These are phyloP conservation scores for Chionodraco myersi DNA, from an alignment of 2,113 vertebrate genomes.

Conservation along the genomic window DNA sequence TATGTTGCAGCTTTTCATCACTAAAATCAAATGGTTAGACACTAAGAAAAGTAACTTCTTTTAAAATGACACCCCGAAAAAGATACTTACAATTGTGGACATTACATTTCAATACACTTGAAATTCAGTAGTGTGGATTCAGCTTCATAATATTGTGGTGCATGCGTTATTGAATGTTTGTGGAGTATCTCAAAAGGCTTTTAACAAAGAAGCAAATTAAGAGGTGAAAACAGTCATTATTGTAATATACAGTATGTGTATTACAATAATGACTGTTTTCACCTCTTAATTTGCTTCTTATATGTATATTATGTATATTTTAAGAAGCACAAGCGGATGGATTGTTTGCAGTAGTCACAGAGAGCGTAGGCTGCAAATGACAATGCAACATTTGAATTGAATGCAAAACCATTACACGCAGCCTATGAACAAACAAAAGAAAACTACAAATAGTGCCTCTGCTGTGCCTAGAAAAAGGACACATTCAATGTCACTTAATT, in stretches of 20 bases:
- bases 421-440: background rate
- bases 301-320: background rate
- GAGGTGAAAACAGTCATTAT: background rate
- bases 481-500: background rate
- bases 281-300: too few relatives aligned
- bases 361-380: conserved; percentile 22
- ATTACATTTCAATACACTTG: background rate
- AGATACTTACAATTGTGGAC: background rate
- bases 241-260: background rate
- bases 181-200: background rate
- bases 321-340: background rate
- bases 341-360: background rate
- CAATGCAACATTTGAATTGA: conserved; percentile 20
- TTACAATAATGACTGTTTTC: too few relatives aligned
- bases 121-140: background rate
- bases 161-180: background rate
- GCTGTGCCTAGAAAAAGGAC: background rate
- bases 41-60: background rate
- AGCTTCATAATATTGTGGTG: background rate
- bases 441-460: background rate
- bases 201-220: background rate
- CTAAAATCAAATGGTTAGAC: background rate
- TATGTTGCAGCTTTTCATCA: background rate
- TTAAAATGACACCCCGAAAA: background rate
- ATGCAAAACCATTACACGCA: conserved; percentile 31